These are phyloP conservation scores for Lathamus discolor DNA, from an alignment of 2,113 vertebrate species.

Conservation along the genomic window DNA sequence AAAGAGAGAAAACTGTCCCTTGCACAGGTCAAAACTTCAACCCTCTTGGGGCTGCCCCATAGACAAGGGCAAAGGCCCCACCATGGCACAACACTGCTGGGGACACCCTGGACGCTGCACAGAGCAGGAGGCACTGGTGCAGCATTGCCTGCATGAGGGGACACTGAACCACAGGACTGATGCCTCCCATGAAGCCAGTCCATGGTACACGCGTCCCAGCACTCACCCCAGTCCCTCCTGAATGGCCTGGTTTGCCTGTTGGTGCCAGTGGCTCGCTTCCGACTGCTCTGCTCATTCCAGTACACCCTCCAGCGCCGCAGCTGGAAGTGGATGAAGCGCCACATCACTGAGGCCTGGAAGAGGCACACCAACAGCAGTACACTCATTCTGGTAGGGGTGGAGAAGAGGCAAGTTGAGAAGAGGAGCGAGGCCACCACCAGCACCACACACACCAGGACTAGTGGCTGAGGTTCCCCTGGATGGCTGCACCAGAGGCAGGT, in stretches of 20 bases:
- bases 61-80: accelerated
- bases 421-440: neutral
- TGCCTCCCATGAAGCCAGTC: neutral
- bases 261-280: constrained; percentile 72
- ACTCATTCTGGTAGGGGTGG: constrained; percentile 78
- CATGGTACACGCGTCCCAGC: accelerated
- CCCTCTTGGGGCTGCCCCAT: neutral
- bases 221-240: constrained; percentile 90
- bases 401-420: constrained; percentile 59
- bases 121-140: neutral
- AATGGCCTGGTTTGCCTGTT: constrained; percentile 79
- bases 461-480: accelerated
- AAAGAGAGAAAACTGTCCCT: neutral
- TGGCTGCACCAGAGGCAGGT: accelerated
- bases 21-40: neutral
- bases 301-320: constrained; percentile 92
- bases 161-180: neutral
- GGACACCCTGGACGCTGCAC: neutral
- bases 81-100: neutral
- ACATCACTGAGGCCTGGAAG: constrained; percentile 95
- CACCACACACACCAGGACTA: accelerated
- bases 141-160: accelerated
- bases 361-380: constrained; percentile 89
- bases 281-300: constrained; percentile 86
- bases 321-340: constrained; percentile 97